Evolutionary conservation across 2,888 invertebrate species (phyloP), one percentile per base, ranked within the genome.

Genomic region (Prosapia bicincta): DNA sequence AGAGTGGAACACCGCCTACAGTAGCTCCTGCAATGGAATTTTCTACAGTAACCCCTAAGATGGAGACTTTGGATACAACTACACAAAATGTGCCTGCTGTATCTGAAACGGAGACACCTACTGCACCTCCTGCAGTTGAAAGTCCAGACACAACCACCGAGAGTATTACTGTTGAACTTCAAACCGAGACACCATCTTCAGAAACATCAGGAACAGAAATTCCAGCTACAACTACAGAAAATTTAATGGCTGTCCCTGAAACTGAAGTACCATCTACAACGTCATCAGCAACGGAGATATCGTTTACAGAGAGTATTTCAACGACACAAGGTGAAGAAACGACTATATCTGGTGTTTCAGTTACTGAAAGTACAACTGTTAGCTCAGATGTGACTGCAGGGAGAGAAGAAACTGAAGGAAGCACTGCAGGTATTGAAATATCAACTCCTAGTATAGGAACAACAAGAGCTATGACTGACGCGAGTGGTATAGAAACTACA

Each of bases 351-450:
- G 38, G 38, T 13, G 15, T 2, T 38, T 38, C 38, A 13, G 38
- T 38, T 2, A 13, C 38, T 9, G 38, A 38, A 38, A 2, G 7
- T 13, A 38, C 38, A 38, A 38, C 38, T 28, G 9, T 28, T 28
- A 28, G 28, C 9, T 28, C 28, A 38, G 2, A 2, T 38, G 2
- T 13, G 5, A 38, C 38, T 71, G 26, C n/a, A 25, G 43, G 32
- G 28, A 26, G 30, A 67, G 69, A 70, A 71, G 77, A 74, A 26
- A 78, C 78, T 32, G 66, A 76, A 73, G 78, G 77, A 13, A 78
- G 77, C 66, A 75, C 76, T 25, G 77, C 78, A 71, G 78, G 78
- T 15, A 78, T 79, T 26, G 73, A 78, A 66, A 30, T n/a, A n/a
- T 76, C 77, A 70, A 65, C 26, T 38, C 72, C 69, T 28, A 30